phyloP scores from a whole-genome alignment of 2,888 invertebrate species.

The Yponomeuta evonymella region DNA sequence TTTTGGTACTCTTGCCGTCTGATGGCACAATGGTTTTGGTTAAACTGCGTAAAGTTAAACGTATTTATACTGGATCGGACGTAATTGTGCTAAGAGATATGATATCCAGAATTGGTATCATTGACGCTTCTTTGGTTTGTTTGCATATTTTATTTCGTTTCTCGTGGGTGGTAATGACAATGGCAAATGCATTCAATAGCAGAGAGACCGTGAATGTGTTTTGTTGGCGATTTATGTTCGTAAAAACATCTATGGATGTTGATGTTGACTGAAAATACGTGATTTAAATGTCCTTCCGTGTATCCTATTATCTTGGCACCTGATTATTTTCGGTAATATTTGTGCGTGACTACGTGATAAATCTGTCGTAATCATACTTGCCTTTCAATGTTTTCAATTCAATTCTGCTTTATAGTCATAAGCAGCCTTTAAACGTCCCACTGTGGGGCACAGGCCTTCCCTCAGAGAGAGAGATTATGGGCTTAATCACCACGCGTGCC shows the following conservation, averaged over 20 bases:
- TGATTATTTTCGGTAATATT: no score
- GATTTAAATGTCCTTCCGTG: slow-evolving; percentile 30
- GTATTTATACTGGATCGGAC: slow-evolving; percentile 50
- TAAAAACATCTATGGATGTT: not conserved
- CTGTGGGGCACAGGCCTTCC: no score
- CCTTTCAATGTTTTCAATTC: no score
- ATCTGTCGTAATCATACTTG: no score
- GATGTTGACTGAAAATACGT: slow-evolving; percentile 11
- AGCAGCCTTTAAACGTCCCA: no score
- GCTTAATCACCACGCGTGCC: no score
- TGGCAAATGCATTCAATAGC: slow-evolving; percentile 62
- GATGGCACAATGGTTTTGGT: slow-evolving; percentile 32
- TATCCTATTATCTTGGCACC: slow-evolving; percentile 18
- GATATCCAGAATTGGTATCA: slow-evolving; percentile 53
- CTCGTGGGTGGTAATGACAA: slow-evolving; percentile 38
- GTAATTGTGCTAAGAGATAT: slow-evolving; percentile 54
- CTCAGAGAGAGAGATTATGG: no score
- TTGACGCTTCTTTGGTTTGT: slow-evolving; percentile 46
- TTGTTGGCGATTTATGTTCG: slow-evolving; percentile 37
- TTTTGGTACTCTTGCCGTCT: slow-evolving; percentile 31
- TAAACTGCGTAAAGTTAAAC: slow-evolving; percentile 28
- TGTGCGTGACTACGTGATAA: no score
- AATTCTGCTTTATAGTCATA: no score
- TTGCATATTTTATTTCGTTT: slow-evolving; percentile 19
- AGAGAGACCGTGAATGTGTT: slow-evolving; percentile 62